phyloP scores from a whole-genome alignment of 1,140 invertebrate genomes.

The Drosophila eugracilis region DNA sequence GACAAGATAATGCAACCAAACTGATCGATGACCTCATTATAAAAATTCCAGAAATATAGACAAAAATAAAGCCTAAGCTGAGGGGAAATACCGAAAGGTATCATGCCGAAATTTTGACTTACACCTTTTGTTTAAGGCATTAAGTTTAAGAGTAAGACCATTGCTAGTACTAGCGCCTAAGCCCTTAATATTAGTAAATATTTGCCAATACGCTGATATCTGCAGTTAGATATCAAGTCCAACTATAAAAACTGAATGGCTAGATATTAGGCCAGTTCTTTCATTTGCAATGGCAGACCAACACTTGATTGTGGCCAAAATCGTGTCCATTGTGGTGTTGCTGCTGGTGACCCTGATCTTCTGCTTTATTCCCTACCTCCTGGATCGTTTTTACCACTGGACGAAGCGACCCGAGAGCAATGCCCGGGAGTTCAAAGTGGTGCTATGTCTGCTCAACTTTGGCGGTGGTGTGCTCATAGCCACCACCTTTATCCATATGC shows the following conservation, averaged over 20 bases:
- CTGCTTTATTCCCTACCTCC: slow-evolving; percentile 88
- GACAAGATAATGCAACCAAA: slow-evolving; percentile 19
- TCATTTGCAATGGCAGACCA: slow-evolving; percentile 43
- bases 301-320: slow-evolving; percentile 87
- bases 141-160: background rate
- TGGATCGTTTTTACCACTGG: slow-evolving; percentile 88
- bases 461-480: slow-evolving; percentile 96
- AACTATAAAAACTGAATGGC: slow-evolving; percentile 19
- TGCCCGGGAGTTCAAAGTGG: slow-evolving; percentile 84
- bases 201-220: slow-evolving; percentile 30
- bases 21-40: background rate
- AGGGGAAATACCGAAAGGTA: slow-evolving; percentile 26
- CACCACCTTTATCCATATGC: slow-evolving; percentile 92
- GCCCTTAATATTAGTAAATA: slow-evolving; percentile 28
- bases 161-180: too few relatives aligned
- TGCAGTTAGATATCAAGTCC: slow-evolving; percentile 9
- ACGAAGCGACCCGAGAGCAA: slow-evolving; percentile 85
- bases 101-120: slow-evolving; percentile 10
- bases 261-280: slow-evolving; percentile 1
- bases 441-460: slow-evolving; percentile 90
- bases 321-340: slow-evolving; percentile 89
- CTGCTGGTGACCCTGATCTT: slow-evolving; percentile 89
- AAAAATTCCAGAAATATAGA: too few relatives aligned
- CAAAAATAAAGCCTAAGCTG: too few relatives aligned
- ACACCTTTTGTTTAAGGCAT: background rate